Base-by-base conservation (phyloP, 1,140 invertebrate species). In the Apis cerana region DNA sequence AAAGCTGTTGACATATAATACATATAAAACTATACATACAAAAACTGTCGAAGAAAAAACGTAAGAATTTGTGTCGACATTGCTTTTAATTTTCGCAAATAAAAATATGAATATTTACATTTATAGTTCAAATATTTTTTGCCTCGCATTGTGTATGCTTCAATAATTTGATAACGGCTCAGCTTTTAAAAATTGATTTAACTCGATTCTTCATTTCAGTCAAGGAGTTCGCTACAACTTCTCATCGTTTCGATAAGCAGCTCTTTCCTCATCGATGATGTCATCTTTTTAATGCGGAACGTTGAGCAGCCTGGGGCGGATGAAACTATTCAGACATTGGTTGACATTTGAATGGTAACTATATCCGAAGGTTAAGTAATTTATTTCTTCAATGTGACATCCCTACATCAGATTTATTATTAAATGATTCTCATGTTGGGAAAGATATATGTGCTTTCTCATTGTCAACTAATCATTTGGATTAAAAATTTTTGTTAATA, bases 331-430 rank as follows among this genome's bases (percentile, higher is more conserved):
- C 58, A 75, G 56, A 61, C 72, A 56, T 50, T 43, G 19, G 50
- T 15, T 78, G 85, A 87, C 85, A 80, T 86, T 87, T 83, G 76
- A 78, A 79, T 62, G 65, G 71, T 79, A 61, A 27, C 19, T 64
- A 69, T 70, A 54, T 48, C 48, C 61, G 72, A 80, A 59, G 62
- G 68, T 87, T 87, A 80, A 84, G 65, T 80, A 80, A 84, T 80
- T 70, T 68, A 62, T 84, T 87, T 87, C 75, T 80, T 64, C 59
- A 69, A 21, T 59, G 33, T 9, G 33, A 52, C 56, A 12, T 10
- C 50, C 54, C 3, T 7, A 9, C 15, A 27, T 12, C 69, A 17
- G 69, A 19, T 19, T 71, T 50, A 50, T 70, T 70, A 70, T 61
- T 19, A 9, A 71, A 1, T 23, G 21, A n/a, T 52, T 71, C 69